Evolutionary conservation across 2,113 vertebrate genomes (phyloP).

Genomic region (Nematolebias whitei): DNA sequence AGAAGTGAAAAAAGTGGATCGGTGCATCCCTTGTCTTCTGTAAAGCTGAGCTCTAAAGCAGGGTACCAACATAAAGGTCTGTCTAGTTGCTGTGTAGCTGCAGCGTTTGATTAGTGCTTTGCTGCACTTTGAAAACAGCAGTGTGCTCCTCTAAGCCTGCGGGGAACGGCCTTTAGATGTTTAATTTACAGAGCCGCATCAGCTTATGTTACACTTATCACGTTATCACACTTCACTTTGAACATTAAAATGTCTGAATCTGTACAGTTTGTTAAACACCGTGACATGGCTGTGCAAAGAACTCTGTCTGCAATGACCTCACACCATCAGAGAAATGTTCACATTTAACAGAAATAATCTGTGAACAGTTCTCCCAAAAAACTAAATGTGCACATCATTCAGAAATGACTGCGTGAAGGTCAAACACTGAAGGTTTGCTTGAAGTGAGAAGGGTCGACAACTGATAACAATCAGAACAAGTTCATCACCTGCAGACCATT

Average conservation of each 20-base stretch:
- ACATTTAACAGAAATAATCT: too few relatives aligned
- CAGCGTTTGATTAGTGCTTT: neutral
- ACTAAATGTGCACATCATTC: too few relatives aligned
- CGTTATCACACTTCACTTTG: neutral
- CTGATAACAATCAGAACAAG: too few relatives aligned
- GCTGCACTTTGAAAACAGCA: neutral
- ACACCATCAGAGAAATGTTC: neutral
- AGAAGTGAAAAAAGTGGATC: neutral
- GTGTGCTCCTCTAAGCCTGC: neutral
- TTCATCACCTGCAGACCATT: too few relatives aligned
- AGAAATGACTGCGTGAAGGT: too few relatives aligned
- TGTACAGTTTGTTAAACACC: neutral
- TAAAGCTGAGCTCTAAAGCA: constrained; percentile 1
- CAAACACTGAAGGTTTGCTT: too few relatives aligned
- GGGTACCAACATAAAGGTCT: neutral
- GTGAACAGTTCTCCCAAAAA: too few relatives aligned
- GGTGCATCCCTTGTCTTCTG: too few relatives aligned
- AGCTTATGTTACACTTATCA: neutral
- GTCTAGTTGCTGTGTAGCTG: constrained; percentile 1
- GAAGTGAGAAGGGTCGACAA: too few relatives aligned
- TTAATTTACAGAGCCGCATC: neutral
- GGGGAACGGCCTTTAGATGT: neutral
- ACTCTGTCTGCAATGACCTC: neutral
- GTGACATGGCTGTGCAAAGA: neutral
- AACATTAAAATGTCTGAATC: neutral